Percentiles rank a stretch among this genome's conserved stretches.
These are phyloP conservation scores for Muscidifurax raptorellus DNA, from an alignment of 1,140 invertebrate genomes.

Conservation along the genomic window DNA sequence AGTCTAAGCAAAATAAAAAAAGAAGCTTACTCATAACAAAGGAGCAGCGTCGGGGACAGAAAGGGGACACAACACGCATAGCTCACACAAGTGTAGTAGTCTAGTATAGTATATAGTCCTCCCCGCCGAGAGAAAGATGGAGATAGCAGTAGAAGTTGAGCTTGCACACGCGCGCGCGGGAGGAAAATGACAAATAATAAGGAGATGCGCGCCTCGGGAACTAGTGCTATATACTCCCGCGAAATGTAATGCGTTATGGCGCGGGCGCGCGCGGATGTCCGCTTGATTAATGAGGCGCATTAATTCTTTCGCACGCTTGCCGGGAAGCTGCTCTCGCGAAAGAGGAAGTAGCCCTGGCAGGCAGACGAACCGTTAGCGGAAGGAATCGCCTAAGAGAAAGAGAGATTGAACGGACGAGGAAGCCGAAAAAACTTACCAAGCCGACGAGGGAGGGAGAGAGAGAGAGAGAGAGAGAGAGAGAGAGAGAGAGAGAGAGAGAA, in stretches of 20 bases:
- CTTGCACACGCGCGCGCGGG: background rate
- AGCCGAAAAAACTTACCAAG: background rate
- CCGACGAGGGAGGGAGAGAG: background rate
- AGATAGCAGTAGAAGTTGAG: background rate
- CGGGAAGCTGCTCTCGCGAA: constrained; percentile 22
- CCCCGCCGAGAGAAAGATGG: background rate
- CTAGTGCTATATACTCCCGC: constrained; percentile 1
- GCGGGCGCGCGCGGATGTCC: constrained; percentile 14
- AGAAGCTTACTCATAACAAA: too few species aligned
- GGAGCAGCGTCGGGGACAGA: too few species aligned
- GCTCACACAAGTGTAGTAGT: too few species aligned
- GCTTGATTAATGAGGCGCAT: constrained; percentile 56
- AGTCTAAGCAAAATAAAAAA: too few species aligned
- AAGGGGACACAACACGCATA: too few species aligned
- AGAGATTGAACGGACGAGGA: background rate
- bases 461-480: constrained; percentile 38
- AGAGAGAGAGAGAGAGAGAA: constrained; percentile 1
- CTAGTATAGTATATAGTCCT: background rate
- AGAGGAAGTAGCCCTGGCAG: background rate
- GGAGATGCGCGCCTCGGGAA: constrained; percentile 41
- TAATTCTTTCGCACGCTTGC: constrained; percentile 38
- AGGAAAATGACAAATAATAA: constrained; percentile 65
- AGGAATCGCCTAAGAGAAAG: constrained; percentile 2
- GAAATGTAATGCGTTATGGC: background rate
- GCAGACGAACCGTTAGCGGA: background rate